phyloP scores from a whole-genome alignment of 2,113 vertebrate species.

The Nothoprocta perdicaria region DNA sequence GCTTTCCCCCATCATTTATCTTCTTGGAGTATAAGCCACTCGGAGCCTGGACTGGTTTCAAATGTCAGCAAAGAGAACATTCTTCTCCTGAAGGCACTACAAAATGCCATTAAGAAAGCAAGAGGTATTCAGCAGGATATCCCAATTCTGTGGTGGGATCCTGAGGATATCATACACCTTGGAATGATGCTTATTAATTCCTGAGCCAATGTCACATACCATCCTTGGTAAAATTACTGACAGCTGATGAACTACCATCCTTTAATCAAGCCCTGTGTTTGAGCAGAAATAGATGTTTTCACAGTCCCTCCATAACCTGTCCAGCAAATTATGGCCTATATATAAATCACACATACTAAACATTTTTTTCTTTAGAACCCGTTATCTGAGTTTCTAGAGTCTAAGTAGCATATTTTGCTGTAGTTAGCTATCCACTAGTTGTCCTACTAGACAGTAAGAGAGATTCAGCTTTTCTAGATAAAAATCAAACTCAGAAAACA shows the following conservation, averaged over 20 bases:
- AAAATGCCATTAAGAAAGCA: slow-evolving; percentile 1
- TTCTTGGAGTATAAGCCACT: neutral
- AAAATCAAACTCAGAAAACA: neutral
- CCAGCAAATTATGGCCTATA: neutral
- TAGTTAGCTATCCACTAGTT: neutral
- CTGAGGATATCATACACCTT: neutral
- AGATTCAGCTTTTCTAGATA: neutral
- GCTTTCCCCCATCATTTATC: slow-evolving; percentile 41
- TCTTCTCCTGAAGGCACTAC: slow-evolving; percentile 38
- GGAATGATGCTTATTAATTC: slow-evolving; percentile 28
- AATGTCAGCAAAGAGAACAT: slow-evolving; percentile 22
- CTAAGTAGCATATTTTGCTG: neutral
- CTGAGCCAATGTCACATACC: slow-evolving; percentile 3
- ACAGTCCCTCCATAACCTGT: neutral
- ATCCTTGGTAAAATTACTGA: neutral
- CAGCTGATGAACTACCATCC: neutral
- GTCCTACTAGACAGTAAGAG: neutral
- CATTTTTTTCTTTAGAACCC: no score
- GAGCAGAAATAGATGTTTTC: neutral
- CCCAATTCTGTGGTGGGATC: neutral
- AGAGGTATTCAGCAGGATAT: neutral
- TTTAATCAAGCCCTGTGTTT: neutral
- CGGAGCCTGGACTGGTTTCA: slow-evolving; percentile 22
- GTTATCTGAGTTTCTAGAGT: neutral
- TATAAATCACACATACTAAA: neutral